Evolutionary conservation across 2,888 invertebrate species (phyloP), one percentile per base, ranked within the genome.

Genomic region (Poecilobothrus nobilitatus): DNA sequence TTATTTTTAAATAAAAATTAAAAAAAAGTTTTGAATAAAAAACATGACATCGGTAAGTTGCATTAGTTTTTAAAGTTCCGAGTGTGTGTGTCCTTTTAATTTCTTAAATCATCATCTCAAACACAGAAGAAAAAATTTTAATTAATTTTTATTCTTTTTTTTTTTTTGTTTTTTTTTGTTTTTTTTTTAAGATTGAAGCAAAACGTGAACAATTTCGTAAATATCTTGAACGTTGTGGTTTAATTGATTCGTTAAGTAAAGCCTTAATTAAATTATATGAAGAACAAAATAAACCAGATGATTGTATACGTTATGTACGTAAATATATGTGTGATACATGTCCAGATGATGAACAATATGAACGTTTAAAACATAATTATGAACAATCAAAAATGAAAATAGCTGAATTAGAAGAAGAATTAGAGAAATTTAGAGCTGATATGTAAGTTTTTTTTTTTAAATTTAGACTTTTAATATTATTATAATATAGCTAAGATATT

Each of bases 121-220:
- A n/a, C n/a, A n/a, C n/a, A n/a, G n/a, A n/a, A n/a, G n/a, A n/a
- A n/a, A n/a, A n/a, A n/a, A n/a, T n/a, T n/a, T n/a, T n/a, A n/a
- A n/a, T n/a, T n/a, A n/a, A n/a, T n/a, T n/a, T n/a, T n/a, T n/a
- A n/a, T n/a, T n/a, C n/a, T n/a, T n/a, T n/a, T n/a, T n/a, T n/a
- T n/a, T n/a, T n/a, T n/a, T n/a, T n/a, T n/a, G n/a, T n/a, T n/a
- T n/a, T n/a, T n/a, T n/a, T n/a, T n/a, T n/a, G n/a, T n/a, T n/a
- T n/a, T n/a, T n/a, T n/a, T 64, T 33, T 12, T 27, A 41, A 80
- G 81, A 78, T 81, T 70, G 81, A 82, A 75, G 79, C 80, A 41
- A 82, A 81, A 73, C 79, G 81, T n/a, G 79, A 80, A 64, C 80
- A 81, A 71, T 82, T 81, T 71, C 79, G 81, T 15, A 80, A 81